phyloP scores from a whole-genome alignment of 2,888 invertebrate genomes.

The Oscheius onirici region DNA sequence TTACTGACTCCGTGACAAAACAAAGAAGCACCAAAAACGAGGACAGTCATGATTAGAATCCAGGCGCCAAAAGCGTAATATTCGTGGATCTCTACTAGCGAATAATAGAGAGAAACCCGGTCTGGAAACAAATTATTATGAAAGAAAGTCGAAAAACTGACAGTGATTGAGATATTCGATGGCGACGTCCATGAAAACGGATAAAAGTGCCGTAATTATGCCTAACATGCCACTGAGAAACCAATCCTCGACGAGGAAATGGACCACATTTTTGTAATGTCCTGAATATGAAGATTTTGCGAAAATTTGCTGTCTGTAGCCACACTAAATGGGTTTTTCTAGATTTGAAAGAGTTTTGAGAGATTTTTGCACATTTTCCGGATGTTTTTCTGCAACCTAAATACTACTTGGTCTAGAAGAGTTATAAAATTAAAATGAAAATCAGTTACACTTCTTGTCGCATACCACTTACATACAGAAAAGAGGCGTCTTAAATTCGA shows the following conservation, averaged over 20 bases:
- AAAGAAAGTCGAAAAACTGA: conserved; percentile 48
- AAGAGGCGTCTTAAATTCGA: too few species aligned
- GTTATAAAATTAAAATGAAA: too few species aligned
- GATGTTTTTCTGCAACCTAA: too few species aligned
- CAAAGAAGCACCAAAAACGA: conserved; percentile 93
- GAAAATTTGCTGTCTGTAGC: background rate
- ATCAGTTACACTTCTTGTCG: too few species aligned
- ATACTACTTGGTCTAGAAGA: too few species aligned
- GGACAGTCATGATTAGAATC: conserved; percentile 88
- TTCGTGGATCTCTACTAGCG: conserved; percentile 15
- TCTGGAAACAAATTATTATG: conserved; percentile 11
- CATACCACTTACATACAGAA: too few species aligned
- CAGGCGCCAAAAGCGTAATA: conserved; percentile 75
- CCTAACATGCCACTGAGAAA: conserved; percentile 74
- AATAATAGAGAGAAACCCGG: conserved; percentile 20
- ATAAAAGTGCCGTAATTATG: conserved; percentile 73
- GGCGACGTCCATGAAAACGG: conserved; percentile 65
- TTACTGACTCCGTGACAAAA: conserved; percentile 97
- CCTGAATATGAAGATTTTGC: conserved; percentile 39
- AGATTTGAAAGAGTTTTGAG: background rate
- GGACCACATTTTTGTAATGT: conserved; percentile 65
- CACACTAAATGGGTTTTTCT: conserved; percentile 4
- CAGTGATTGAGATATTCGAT: conserved; percentile 69
- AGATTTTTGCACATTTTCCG: too few species aligned
- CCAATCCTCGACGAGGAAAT: conserved; percentile 74